phyloP scores from a whole-genome alignment of 2,113 vertebrate genomes.

The Cervus canadensis region DNA sequence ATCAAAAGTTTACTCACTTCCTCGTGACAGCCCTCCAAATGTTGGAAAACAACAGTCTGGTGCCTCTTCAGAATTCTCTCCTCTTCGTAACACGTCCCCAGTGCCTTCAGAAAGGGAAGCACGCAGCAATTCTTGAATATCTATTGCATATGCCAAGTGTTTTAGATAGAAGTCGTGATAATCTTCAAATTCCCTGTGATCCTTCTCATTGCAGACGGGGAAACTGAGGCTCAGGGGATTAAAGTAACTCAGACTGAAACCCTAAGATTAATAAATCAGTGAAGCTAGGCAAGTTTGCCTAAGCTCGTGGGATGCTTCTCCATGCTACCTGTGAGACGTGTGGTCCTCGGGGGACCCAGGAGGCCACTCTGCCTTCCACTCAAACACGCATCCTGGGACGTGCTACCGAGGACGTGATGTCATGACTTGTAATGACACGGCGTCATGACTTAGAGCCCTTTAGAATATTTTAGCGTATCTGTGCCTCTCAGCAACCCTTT shows the following conservation, averaged over 20 bases:
- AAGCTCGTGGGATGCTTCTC: background rate
- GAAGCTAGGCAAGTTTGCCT: background rate
- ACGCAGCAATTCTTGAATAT: background rate
- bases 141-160: background rate
- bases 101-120: background rate
- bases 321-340: background rate
- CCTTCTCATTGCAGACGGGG: background rate
- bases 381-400: rapidly evolving
- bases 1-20: background rate
- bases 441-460: background rate
- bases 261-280: background rate
- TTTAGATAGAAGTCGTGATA: background rate
- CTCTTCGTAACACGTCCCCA: background rate
- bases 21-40: background rate
- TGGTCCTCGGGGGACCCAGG: rapidly evolving
- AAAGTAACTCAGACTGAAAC: background rate
- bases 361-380: background rate
- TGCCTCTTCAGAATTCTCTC: background rate
- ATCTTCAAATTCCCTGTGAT: background rate
- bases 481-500: background rate
- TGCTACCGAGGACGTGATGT: background rate
- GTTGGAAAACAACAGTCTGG: slow-evolving; percentile 41
- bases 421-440: background rate
- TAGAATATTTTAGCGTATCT: background rate
- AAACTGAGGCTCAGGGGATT: background rate